phyloP scores from a whole-genome alignment of 2,797 vertebrate genomes.

The Oryzias dopingdopingensis region DNA sequence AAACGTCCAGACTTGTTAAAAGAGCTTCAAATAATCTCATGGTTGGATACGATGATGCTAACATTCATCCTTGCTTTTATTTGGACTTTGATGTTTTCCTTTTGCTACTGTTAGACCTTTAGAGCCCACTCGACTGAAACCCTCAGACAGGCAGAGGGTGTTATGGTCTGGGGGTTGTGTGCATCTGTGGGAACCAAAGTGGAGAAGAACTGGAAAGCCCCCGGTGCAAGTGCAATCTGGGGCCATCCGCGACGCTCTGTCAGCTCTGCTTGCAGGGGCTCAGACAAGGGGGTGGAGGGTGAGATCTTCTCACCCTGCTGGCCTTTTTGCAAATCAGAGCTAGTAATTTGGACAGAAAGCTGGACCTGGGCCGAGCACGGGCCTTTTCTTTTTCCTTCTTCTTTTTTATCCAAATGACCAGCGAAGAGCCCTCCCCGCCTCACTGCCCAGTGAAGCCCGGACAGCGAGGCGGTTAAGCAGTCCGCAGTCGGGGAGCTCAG shows the following conservation, averaged over 20 bases:
- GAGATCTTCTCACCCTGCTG: conserved; percentile 64
- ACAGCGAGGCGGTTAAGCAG: conserved; percentile 57
- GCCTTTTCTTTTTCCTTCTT: conserved; percentile 1
- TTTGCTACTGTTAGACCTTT: background rate
- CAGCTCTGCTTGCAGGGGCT: conserved; percentile 66
- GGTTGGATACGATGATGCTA: too few species aligned
- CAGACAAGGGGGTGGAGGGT: conserved; percentile 38
- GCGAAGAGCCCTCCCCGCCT: background rate
- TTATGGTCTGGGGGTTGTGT: conserved; percentile 27
- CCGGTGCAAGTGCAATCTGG: conserved; percentile 72
- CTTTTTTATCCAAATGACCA: conserved; percentile 2
- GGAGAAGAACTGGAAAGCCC: conserved; percentile 41
- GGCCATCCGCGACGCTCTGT: conserved; percentile 79
- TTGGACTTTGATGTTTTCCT: too few species aligned
- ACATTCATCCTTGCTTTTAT: too few species aligned
- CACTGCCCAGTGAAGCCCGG: conserved; percentile 32
- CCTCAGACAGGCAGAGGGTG: conserved; percentile 18
- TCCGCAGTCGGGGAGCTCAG: conserved; percentile 42
- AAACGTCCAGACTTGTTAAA: too few species aligned
- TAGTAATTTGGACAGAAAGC: conserved; percentile 76
- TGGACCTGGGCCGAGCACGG: conserved; percentile 63
- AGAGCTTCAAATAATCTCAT: too few species aligned
- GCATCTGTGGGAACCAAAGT: conserved; percentile 28
- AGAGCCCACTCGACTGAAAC: conserved; percentile 28
- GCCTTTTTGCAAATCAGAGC: conserved; percentile 59